A percentile compares a stretch with the other conserved stretches of the same genome.
phyloP scores from a whole-genome alignment of 1,140 invertebrate species.

The Leptopilina boulardi region DNA sequence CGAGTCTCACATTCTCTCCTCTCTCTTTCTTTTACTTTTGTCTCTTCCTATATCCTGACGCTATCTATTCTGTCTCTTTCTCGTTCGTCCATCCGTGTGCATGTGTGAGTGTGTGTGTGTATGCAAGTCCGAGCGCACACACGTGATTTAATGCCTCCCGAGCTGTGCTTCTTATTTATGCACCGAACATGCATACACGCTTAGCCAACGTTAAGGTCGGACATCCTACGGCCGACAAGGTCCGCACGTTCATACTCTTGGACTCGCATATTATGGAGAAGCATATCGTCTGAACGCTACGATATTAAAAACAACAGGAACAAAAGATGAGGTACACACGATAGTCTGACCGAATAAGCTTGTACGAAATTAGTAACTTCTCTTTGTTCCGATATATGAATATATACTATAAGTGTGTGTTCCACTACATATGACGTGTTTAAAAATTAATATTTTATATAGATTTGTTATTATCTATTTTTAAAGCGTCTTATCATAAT shows the following conservation, averaged over 20 bases:
- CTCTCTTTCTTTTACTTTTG: constrained; percentile 53
- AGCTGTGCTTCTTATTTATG: constrained; percentile 73
- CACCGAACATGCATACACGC: constrained; percentile 69
- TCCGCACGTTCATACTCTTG: constrained; percentile 55
- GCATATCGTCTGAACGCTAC: constrained; percentile 49
- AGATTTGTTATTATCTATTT: neutral
- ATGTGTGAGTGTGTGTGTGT: too few relatives aligned
- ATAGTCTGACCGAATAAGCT: constrained; percentile 45
- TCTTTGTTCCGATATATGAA: constrained; percentile 23
- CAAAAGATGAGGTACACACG: constrained; percentile 55
- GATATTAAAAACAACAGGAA: constrained; percentile 56
- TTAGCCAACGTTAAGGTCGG: constrained; percentile 50
- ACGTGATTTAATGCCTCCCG: constrained; percentile 71
- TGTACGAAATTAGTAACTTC: constrained; percentile 67
- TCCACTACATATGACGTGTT: neutral
- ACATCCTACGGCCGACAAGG: constrained; percentile 66
- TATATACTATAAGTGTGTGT: neutral
- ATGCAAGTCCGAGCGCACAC: constrained; percentile 49
- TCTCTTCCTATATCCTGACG: constrained; percentile 46
- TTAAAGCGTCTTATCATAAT: too few relatives aligned
- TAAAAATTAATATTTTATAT: constrained; percentile 3
- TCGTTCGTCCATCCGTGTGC: too few relatives aligned
- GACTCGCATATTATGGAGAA: constrained; percentile 65
- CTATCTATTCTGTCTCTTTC: constrained; percentile 42
- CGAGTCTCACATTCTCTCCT: constrained; percentile 51